phyloP scores from a whole-genome alignment of 2,888 invertebrate genomes.

The Epirrhoe tristata region DNA sequence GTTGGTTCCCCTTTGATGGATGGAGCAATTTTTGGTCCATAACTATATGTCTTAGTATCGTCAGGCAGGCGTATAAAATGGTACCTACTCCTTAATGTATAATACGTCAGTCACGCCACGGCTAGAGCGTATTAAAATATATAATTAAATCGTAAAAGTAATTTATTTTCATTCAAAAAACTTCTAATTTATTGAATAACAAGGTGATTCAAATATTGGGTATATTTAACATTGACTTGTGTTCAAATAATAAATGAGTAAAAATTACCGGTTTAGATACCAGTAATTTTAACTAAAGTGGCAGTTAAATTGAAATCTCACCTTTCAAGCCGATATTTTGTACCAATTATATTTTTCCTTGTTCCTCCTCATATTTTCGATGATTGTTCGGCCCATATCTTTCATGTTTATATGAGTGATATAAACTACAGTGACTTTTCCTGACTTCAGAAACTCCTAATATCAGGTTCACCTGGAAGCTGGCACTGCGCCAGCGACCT shows the following conservation, averaged over 20 bases:
- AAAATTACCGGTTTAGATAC: not conserved
- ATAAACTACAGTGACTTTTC: not conserved
- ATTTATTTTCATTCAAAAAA: too few relatives aligned
- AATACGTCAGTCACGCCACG: too few relatives aligned
- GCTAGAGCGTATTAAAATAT: too few relatives aligned
- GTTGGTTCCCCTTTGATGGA: too few relatives aligned
- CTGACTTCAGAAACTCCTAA: not conserved
- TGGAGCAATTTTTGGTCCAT: too few relatives aligned
- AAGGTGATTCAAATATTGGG: too few relatives aligned
- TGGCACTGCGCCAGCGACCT: not conserved
- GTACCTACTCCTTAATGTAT: too few relatives aligned
- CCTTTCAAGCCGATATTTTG: not conserved
- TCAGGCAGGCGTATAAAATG: too few relatives aligned
- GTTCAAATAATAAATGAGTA: conserved; percentile 4
- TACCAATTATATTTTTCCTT: not conserved
- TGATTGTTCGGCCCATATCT: not conserved
- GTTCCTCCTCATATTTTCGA: not conserved
- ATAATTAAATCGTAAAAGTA: too few relatives aligned
- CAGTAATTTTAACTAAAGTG: too few relatives aligned
- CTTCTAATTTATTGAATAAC: too few relatives aligned
- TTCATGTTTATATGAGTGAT: not conserved
- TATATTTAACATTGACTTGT: conserved; percentile 4
- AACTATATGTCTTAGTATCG: too few relatives aligned
- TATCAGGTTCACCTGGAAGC: conserved; percentile 13
- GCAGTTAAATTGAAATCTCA: not conserved